A percentile compares a stretch with the other conserved stretches of the same genome.
Evolutionary conservation across 2,113 vertebrate genomes (phyloP).

Genomic region (Anhinga rufa): DNA sequence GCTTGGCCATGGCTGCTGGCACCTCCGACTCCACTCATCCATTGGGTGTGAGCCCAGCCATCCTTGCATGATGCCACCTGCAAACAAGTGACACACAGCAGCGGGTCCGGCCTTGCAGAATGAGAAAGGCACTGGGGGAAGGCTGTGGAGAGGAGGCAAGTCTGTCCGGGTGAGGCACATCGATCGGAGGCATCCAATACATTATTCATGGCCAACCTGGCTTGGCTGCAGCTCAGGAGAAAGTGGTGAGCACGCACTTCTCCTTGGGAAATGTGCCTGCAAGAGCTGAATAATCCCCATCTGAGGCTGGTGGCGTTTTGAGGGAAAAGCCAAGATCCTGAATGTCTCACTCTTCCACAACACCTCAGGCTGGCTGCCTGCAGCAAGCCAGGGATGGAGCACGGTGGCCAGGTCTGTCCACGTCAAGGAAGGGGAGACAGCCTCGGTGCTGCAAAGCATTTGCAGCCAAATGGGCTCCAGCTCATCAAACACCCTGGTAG

Average conservation of each 20-base stretch:
- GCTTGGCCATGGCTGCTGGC: neutral
- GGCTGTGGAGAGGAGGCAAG: neutral
- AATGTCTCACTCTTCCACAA: neutral
- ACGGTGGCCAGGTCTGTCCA: neutral
- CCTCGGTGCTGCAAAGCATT: neutral
- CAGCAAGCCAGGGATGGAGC: accelerated
- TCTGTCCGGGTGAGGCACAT: accelerated
- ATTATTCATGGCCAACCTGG: constrained; percentile 32
- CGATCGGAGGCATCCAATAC: neutral
- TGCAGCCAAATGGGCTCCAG: neutral
- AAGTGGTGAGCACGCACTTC: neutral
- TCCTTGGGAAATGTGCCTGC: neutral
- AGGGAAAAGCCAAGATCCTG: neutral
- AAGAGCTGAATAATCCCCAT: neutral
- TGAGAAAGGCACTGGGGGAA: neutral
- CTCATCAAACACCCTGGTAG: neutral
- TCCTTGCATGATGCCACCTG: neutral
- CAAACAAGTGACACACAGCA: neutral
- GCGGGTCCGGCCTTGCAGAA: neutral
- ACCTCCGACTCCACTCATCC: neutral
- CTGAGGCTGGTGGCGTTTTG: neutral
- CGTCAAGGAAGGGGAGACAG: neutral
- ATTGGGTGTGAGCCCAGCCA: neutral
- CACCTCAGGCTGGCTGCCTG: neutral
- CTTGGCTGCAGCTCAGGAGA: constrained; percentile 15